These are phyloP conservation scores for Bos javanicus DNA, from an alignment of 2,113 vertebrate genomes.

Conservation along the genomic window DNA sequence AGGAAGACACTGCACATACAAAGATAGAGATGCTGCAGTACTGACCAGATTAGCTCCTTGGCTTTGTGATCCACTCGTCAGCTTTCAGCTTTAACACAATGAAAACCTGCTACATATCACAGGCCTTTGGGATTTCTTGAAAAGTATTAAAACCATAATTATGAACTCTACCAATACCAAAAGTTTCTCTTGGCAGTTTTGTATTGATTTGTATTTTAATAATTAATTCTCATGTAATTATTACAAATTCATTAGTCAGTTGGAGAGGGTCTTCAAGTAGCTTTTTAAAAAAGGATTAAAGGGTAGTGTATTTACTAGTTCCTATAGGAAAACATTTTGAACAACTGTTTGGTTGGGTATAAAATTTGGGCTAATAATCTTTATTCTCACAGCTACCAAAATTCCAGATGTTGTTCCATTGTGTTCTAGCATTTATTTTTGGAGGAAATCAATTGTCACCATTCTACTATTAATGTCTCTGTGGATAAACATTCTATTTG, in stretches of 20 bases:
- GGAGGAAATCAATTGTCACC: neutral
- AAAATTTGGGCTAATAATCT: neutral
- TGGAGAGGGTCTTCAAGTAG: neutral
- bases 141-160: conserved; percentile 6
- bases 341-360: neutral
- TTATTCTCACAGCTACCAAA: neutral
- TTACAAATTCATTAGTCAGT: neutral
- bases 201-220: neutral
- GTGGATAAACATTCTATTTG: neutral
- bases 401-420: neutral
- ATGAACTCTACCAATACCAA: neutral
- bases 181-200: neutral
- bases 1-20: neutral
- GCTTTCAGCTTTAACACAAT: neutral
- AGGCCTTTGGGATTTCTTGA: neutral
- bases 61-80: neutral
- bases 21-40: neutral
- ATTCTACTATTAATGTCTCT: neutral
- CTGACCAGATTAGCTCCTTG: neutral
- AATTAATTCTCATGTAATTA: neutral
- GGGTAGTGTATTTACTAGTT: neutral
- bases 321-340: neutral
- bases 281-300: neutral
- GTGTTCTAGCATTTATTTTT: neutral
- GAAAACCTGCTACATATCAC: neutral